phyloP scores from a whole-genome alignment of 2,797 vertebrate genomes.

The Threskiornis aethiopicus region DNA sequence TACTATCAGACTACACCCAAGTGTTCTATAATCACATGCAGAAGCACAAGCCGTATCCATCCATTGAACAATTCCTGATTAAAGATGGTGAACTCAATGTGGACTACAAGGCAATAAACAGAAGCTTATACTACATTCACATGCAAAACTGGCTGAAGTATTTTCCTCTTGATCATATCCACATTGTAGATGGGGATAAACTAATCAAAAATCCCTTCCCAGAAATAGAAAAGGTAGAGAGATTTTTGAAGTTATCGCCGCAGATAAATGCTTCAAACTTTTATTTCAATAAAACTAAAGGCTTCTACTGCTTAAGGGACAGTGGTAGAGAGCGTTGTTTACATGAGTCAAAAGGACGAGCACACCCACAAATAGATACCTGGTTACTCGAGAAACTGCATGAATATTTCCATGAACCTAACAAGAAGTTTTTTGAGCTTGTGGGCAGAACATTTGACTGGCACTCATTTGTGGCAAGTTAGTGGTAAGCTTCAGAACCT shows the following conservation, averaged over 20 bases:
- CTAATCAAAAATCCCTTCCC: conserved; percentile 91
- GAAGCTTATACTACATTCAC: conserved; percentile 91
- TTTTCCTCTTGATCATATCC: conserved; percentile 86
- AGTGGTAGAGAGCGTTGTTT: conserved; percentile 90
- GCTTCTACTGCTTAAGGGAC: conserved; percentile 94
- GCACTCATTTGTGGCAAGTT: conserved; percentile 76
- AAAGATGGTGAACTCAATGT: conserved; percentile 87
- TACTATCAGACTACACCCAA: conserved; percentile 98
- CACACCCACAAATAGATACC: conserved; percentile 86
- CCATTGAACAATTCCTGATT: conserved; percentile 88
- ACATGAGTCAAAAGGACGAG: conserved; percentile 93
- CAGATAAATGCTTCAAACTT: conserved; percentile 93
- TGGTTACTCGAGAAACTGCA: conserved; percentile 87
- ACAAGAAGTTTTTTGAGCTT: conserved; percentile 92
- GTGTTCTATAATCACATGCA: conserved; percentile 94
- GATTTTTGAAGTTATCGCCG: conserved; percentile 86
- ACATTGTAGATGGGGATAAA: conserved; percentile 92
- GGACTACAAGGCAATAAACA: conserved; percentile 94
- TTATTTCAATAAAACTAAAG: conserved; percentile 97
- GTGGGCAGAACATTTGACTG: conserved; percentile 94
- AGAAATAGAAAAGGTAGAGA: conserved; percentile 92
- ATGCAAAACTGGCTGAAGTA: conserved; percentile 92
- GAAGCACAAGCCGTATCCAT: conserved; percentile 90
- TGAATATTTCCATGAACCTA: conserved; percentile 91
- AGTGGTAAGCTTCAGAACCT: background rate